A percentile compares a stretch with the other conserved stretches of the same genome.
Conservation (phyloP, 1,140 invertebrate species). For the Halesus radiatus region DNA sequence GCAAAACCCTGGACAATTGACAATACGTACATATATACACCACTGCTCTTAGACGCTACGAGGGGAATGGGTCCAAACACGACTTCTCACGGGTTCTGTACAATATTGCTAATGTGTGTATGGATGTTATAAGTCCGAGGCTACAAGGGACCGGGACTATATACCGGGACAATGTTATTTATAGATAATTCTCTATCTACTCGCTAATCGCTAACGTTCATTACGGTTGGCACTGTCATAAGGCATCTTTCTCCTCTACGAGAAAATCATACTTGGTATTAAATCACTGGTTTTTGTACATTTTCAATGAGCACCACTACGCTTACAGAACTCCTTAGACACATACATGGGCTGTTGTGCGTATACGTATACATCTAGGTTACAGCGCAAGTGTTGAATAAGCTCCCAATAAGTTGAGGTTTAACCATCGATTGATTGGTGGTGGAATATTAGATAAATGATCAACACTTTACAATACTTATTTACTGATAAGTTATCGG, state of each 20-base stretch:
- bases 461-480: slow-evolving; percentile 16
- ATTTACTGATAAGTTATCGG: background rate
- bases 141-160: background rate
- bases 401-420: background rate
- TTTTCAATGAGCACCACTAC: slow-evolving; percentile 45
- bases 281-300: slow-evolving; percentile 55
- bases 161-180: no score
- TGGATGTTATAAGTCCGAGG: background rate
- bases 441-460: slow-evolving; percentile 5
- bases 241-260: slow-evolving; percentile 36
- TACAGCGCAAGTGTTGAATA: background rate
- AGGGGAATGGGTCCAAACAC: slow-evolving; percentile 53
- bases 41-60: slow-evolving; percentile 39
- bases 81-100: no score
- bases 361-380: background rate
- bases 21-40: slow-evolving; percentile 46
- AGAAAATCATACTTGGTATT: slow-evolving; percentile 27
- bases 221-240: slow-evolving; percentile 45
- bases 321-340: slow-evolving; percentile 3
- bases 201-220: slow-evolving; percentile 33
- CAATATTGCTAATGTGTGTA: no score
- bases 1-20: slow-evolving; percentile 47
- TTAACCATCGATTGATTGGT: background rate
- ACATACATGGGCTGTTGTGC: background rate
- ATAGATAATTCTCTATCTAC: slow-evolving; percentile 37